Percentiles rank a stretch among this genome's conserved stretches.
Conservation (phyloP, 2,888 invertebrate species). For the Scaptomyza polygonia region DNA sequence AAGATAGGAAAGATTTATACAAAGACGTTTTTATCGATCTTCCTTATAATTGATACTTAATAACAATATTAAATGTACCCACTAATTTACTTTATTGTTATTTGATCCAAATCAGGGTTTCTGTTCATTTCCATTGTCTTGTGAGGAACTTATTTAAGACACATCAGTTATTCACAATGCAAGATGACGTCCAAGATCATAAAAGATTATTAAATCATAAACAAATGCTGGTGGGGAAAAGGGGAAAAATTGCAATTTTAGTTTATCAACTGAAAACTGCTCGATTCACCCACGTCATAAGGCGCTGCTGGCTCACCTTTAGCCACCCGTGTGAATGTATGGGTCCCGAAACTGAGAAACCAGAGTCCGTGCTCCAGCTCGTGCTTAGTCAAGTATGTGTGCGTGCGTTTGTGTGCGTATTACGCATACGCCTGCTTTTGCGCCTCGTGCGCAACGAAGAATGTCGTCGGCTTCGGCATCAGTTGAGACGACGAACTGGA, state of each 20-base stretch:
- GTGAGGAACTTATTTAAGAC: not conserved
- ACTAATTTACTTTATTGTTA: too few species aligned
- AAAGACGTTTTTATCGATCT: too few species aligned
- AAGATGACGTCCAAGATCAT: not conserved
- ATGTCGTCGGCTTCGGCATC: conserved; percentile 20
- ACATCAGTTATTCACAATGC: too few species aligned
- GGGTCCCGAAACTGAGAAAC: conserved; percentile 22
- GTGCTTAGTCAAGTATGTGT: conserved; percentile 15
- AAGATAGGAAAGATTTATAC: too few species aligned
- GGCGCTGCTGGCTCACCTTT: conserved; percentile 29
- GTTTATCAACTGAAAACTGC: conserved; percentile 7
- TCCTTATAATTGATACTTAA: too few species aligned
- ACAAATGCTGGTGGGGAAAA: too few species aligned
- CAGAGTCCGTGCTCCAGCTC: conserved; percentile 21
- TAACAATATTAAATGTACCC: too few species aligned
- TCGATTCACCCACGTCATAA: conserved; percentile 40
- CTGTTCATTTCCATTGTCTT: not conserved
- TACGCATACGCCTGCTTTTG: conserved; percentile 55
- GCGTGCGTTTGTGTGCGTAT: conserved; percentile 8
- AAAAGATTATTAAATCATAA: not conserved
- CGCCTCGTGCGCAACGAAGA: conserved; percentile 52
- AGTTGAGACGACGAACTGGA: conserved; percentile 22
- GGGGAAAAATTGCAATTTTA: not conserved
- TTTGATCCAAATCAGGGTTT: too few species aligned
- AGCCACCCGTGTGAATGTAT: conserved; percentile 14